These are phyloP conservation scores for Meloidogyne chitwoodi DNA, from an alignment of 1,140 invertebrate genomes.

Conservation along the genomic window DNA sequence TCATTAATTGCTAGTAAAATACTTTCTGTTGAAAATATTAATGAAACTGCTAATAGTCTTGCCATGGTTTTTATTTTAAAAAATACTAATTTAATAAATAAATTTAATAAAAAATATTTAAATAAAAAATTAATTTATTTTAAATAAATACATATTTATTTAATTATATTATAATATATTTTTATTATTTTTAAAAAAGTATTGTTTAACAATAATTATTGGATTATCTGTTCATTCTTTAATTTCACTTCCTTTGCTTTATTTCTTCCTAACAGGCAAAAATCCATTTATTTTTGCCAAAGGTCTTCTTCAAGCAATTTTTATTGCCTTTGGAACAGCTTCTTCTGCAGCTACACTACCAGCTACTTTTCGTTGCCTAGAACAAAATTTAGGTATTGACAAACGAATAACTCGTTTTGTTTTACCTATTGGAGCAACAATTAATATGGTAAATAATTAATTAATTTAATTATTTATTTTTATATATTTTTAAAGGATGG, in stretches of 20 bases:
- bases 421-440: conserved; percentile 74
- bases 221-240: conserved; percentile 84
- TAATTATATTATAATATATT: neutral
- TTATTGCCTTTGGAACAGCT: conserved; percentile 64
- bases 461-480: neutral
- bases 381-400: conserved; percentile 64
- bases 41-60: conserved; percentile 73
- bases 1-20: conserved; percentile 86
- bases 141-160: neutral
- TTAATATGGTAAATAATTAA: conserved; percentile 47
- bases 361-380: conserved; percentile 74
- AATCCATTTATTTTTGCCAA: conserved; percentile 66
- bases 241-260: conserved; percentile 73
- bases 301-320: conserved; percentile 61
- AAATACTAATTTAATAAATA: neutral
- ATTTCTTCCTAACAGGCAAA: conserved; percentile 64
- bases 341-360: conserved; percentile 74
- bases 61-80: conserved; percentile 2
- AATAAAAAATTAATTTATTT: neutral
- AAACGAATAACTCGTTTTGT: conserved; percentile 80
- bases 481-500: conserved; percentile 59
- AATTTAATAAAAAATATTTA: neutral
- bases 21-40: conserved; percentile 77
- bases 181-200: conserved; percentile 7
- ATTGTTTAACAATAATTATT: conserved; percentile 79